Evolutionary conservation across 2,797 vertebrate species (phyloP), one percentile per base, ranked within the genome.

Genomic region (Gymnopithys bicolor): DNA sequence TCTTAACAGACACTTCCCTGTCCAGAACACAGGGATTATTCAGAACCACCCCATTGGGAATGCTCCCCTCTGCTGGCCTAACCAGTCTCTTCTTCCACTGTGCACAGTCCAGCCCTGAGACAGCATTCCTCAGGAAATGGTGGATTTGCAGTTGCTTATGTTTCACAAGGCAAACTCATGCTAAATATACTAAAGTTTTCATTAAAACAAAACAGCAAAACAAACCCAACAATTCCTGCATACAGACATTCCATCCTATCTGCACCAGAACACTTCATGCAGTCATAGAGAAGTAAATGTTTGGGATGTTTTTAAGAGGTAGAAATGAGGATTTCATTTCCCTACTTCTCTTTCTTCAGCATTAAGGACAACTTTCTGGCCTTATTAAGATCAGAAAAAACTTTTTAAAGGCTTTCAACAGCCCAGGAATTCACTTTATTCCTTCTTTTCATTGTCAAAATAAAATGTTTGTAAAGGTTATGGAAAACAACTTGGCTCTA

Each of bases 401-500:
- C 67, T 83, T 85, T 62, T 60, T 22, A 84, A 59, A 91, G 37
- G 51, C 46, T 91, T 92, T 51, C 30, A 43, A 58, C 24, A 63
- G 24, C 17, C 45, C 66, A 76, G 33, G 55, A 93, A 33, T 79
- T 86, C 67, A 84, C 37, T 45, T 45, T 78, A 78, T 79, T 91
- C 27, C 41, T 76, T 69, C 66, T 66, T 89, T 86, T 53, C 71
- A 62, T 71, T 85, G 62, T 89, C 89, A 88, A 94, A 88, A 85
- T 70, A 90, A 87, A 87, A 71, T 69, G 43, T 86, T 91, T 88
- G 77, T 63, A 95, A 96, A 97, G 91, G 89, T 96, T 91, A 94
- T 84, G 55, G 63, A 93, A 96, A 97, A 86, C 63, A 88, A 59
- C 59, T 89, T 73, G 76, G 71, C 87, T 92, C 92, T 24, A 33